Conservation (phyloP, 2,888 invertebrate species). For the Ptychoptera albimana region DNA sequence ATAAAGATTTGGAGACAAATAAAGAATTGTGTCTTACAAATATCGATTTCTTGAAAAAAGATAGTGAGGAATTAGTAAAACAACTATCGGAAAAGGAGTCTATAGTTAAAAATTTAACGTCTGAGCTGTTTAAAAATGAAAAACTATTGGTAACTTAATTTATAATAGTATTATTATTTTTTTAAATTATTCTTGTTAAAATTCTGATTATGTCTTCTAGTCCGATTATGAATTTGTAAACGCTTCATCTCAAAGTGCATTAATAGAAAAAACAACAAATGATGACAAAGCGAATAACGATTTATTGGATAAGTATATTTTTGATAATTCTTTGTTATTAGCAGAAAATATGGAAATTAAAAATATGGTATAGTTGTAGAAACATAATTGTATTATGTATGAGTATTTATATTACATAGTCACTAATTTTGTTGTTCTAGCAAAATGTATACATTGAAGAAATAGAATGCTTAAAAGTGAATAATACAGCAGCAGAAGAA, state of each 20-base stretch:
- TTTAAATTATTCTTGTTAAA: no score
- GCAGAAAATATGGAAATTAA: conserved; percentile 21
- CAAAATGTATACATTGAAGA: conserved; percentile 23
- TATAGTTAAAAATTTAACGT: conserved; percentile 21
- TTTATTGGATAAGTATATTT: conserved; percentile 16
- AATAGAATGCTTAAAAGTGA: conserved; percentile 22
- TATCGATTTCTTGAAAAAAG: conserved; percentile 18
- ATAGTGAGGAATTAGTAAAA: conserved; percentile 20
- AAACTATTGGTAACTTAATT: conserved; percentile 13
- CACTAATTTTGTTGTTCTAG: conserved; percentile 11
- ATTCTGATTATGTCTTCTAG: conserved; percentile 15
- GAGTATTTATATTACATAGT: conserved; percentile 26
- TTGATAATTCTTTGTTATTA: conserved; percentile 16
- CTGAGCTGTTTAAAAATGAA: conserved; percentile 23
- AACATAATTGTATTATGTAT: neutral
- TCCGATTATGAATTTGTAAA: conserved; percentile 18
- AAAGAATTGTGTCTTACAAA: conserved; percentile 5
- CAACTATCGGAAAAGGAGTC: conserved; percentile 21
- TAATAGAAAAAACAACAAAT: conserved; percentile 11
- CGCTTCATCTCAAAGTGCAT: conserved; percentile 1
- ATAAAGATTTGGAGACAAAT: no score
- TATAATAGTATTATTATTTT: conserved; percentile 36
- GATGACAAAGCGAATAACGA: conserved; percentile 14
- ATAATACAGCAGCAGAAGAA: conserved; percentile 20
- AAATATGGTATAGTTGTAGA: conserved; percentile 17